Conservation (phyloP, 2,113 vertebrate species). For the Ciconia stormi region DNA sequence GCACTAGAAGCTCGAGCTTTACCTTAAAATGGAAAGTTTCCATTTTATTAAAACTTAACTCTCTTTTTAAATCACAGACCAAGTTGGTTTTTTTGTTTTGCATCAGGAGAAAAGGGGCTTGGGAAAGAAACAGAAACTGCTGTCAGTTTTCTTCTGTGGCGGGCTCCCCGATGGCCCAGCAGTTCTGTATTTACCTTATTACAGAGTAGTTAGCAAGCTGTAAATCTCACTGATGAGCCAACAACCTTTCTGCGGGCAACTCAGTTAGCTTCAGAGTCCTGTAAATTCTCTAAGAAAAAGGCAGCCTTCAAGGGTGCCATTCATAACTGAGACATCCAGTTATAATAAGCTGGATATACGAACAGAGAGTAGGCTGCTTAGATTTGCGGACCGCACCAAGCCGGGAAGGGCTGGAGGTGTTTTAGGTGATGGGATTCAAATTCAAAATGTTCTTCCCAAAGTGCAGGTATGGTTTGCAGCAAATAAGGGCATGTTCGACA, state of each 20-base stretch:
- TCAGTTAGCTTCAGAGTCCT: not conserved
- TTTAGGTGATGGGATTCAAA: not conserved
- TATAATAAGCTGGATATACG: not conserved
- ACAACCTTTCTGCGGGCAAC: not conserved
- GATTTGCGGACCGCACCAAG: not conserved
- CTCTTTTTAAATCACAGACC: not conserved
- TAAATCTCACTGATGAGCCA: constrained; percentile 39
- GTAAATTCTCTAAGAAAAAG: not conserved
- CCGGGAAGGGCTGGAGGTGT: not conserved
- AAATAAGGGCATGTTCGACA: not conserved
- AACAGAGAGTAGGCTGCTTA: not conserved
- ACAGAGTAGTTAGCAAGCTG: not conserved
- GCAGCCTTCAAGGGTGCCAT: not conserved
- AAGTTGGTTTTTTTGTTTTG: not conserved
- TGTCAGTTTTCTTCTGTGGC: not conserved
- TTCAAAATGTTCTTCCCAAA: not conserved
- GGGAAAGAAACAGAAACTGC: not conserved
- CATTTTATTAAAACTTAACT: not conserved
- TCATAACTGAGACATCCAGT: not conserved
- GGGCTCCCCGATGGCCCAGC: not conserved
- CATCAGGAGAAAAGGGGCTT: not conserved
- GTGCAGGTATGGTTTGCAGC: not conserved
- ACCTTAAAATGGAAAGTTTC: not conserved
- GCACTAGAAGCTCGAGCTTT: not conserved
- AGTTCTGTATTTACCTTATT: not conserved